Percentiles rank a stretch among this genome's conserved stretches.
These are phyloP conservation scores for Alethe castanea DNA, from an alignment of 2,113 vertebrate species.

Conservation along the genomic window DNA sequence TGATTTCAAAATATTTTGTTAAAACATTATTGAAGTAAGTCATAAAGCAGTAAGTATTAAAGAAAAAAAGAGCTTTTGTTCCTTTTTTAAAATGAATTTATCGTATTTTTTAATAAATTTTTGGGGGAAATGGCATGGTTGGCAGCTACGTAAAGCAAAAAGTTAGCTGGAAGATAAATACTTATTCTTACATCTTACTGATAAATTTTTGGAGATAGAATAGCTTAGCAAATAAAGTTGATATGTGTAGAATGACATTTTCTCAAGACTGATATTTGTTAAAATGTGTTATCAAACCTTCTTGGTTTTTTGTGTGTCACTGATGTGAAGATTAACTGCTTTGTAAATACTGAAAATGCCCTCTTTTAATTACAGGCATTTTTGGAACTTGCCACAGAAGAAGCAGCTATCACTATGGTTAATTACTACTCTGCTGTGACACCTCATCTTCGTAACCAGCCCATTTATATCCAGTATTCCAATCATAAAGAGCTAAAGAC, in stretches of 20 bases:
- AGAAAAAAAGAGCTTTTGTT: not conserved
- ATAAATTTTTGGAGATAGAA: not conserved
- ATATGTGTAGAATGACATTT: not conserved
- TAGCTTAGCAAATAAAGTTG: not conserved
- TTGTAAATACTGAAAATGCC: not conserved
- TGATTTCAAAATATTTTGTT: not conserved
- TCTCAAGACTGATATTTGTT: not conserved
- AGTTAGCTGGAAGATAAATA: not conserved
- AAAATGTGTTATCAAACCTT: not conserved
- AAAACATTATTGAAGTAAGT: not conserved
- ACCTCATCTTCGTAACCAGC: slow-evolving; percentile 91
- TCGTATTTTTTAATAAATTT: not conserved
- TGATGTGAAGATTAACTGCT: not conserved
- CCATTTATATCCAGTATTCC: slow-evolving; percentile 95
- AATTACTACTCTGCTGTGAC: slow-evolving; percentile 94
- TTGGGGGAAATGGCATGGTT: rapidly evolving
- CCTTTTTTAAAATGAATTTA: not conserved
- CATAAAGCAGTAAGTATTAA: not conserved
- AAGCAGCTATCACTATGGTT: slow-evolving; percentile 95
- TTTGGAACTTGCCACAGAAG: slow-evolving; percentile 94
- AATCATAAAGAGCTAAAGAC: slow-evolving; percentile 98
- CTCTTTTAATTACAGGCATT: slow-evolving; percentile 81
- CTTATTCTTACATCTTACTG: not conserved
- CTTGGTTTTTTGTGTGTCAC: not conserved
- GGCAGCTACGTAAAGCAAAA: not conserved